phyloP scores from a whole-genome alignment of 1,140 invertebrate species.

The Araneus ventricosus region DNA sequence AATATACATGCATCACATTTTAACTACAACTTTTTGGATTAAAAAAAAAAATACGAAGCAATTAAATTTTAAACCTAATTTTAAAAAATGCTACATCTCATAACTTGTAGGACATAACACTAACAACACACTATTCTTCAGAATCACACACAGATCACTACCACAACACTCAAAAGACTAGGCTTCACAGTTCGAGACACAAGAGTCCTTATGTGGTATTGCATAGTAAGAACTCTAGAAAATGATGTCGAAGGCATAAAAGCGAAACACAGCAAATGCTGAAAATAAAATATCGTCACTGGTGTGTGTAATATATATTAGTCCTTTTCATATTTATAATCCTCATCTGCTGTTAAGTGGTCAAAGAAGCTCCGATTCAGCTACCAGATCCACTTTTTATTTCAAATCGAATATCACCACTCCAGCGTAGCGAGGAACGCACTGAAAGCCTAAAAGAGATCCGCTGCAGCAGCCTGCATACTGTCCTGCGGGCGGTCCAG shows the following conservation, averaged over 20 bases:
- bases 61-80: no score
- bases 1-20: no score
- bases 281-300: constrained; percentile 29
- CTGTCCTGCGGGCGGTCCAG: not conserved
- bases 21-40: no score
- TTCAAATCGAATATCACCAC: not conserved
- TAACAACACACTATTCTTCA: not conserved
- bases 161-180: constrained; percentile 38
- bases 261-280: constrained; percentile 56
- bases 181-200: not conserved
- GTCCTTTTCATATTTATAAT: not conserved
- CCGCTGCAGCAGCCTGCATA: not conserved
- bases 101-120: not conserved
- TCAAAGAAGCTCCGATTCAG: not conserved
- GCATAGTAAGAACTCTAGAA: constrained; percentile 58
- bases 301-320: constrained; percentile 10
- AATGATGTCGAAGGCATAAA: constrained; percentile 68
- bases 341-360: not conserved
- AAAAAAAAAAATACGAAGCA: no score
- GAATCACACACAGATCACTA: not conserved
- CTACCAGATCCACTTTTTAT: not conserved
- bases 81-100: not conserved
- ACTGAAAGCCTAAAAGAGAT: not conserved
- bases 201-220: constrained; percentile 57
- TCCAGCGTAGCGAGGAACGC: not conserved